These are phyloP conservation scores for Batillaria attramentaria DNA, from an alignment of 1,140 invertebrate genomes.

Conservation along the genomic window DNA sequence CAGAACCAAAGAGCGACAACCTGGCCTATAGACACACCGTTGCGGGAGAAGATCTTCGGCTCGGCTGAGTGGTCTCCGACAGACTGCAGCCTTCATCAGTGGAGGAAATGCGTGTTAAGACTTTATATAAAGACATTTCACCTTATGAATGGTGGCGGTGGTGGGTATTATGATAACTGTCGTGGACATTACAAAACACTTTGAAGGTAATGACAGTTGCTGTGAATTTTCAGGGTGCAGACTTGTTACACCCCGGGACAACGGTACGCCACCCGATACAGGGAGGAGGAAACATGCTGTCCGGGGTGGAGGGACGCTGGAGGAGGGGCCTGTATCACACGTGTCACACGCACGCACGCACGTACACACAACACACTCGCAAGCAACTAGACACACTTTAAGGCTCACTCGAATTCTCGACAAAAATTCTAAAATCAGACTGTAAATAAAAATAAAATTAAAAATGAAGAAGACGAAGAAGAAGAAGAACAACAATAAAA, in stretches of 20 bases:
- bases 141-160: neutral
- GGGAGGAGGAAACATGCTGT: constrained; percentile 42
- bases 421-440: neutral
- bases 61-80: too few relatives aligned
- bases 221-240: constrained; percentile 35
- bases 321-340: constrained; percentile 35
- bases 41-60: neutral
- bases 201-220: neutral
- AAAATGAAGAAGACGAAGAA: neutral
- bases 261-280: constrained; percentile 37
- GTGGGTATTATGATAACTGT: neutral
- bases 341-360: neutral
- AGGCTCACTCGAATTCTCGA: neutral
- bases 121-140: neutral
- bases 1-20: too few relatives aligned
- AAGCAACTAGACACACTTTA: neutral
- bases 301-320: constrained; percentile 40
- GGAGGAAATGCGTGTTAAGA: neutral
- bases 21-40: neutral
- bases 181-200: neutral
- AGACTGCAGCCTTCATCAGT: neutral
- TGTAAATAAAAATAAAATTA: neutral
- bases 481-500: neutral
- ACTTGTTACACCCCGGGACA: constrained; percentile 42
- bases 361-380: neutral